Percentiles rank a stretch among this genome's conserved stretches.
Evolutionary conservation across 1,140 invertebrate species (phyloP).

Genomic region (Tribolium madens): DNA sequence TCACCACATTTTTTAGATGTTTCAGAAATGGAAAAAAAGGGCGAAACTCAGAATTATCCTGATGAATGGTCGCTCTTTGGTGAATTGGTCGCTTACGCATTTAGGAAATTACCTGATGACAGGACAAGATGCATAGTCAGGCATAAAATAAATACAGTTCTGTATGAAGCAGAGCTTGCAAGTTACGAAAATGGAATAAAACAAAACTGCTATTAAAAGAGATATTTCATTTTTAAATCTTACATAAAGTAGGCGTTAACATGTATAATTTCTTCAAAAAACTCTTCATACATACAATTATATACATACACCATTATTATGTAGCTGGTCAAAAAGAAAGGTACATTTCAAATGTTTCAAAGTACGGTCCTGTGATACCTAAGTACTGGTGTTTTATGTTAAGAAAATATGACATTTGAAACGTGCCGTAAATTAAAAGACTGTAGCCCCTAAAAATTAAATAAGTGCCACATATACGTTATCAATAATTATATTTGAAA

Average conservation of each 20-base stretch:
- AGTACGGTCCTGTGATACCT: background rate
- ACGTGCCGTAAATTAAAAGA: background rate
- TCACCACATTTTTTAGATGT: too few species aligned
- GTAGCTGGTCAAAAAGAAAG: background rate
- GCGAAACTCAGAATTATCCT: background rate
- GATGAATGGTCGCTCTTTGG: constrained; percentile 17
- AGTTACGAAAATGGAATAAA: background rate
- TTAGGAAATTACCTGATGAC: background rate
- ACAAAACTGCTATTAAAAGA: constrained; percentile 25
- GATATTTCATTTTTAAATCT: constrained; percentile 23
- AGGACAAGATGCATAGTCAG: background rate
- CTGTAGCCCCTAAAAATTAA: background rate
- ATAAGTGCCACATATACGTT: too few species aligned
- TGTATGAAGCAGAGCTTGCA: constrained; percentile 2
- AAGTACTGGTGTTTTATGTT: background rate
- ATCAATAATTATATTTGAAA: too few species aligned
- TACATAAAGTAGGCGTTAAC: constrained; percentile 41
- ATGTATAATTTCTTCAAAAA: constrained; percentile 32
- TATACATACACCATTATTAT: constrained; percentile 32
- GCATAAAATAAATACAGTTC: constrained; percentile 4
- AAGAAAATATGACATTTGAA: background rate
- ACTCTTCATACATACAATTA: constrained; percentile 14
- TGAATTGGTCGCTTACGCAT: background rate
- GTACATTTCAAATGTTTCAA: background rate
- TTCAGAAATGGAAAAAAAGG: background rate